Conservation (phyloP, 2,797 vertebrate genomes). For the Ciconia nigra region DNA sequence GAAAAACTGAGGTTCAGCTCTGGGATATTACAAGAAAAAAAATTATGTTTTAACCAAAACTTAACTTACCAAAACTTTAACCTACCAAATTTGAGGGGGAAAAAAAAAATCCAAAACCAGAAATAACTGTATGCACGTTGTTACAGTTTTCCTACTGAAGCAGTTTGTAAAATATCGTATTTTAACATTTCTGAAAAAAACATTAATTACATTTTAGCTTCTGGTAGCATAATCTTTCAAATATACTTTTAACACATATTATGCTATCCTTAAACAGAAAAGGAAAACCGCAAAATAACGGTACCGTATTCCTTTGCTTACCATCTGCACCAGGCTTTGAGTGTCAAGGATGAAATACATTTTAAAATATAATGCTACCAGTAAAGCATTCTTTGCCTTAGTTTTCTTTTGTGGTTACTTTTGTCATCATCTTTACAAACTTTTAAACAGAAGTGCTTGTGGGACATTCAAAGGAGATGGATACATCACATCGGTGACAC, state of each 20-base stretch:
- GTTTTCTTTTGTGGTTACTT: not conserved
- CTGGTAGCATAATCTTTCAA: not conserved
- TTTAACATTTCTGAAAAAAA: not conserved
- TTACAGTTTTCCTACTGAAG: not conserved
- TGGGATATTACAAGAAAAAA: not conserved
- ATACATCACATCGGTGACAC: not conserved
- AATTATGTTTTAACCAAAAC: not conserved
- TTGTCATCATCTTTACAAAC: not conserved
- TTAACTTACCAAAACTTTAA: not conserved
- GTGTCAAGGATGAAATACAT: not conserved
- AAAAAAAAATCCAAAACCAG: not conserved
- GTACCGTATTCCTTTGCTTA: fast-evolving
- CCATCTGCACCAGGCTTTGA: not conserved
- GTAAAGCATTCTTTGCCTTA: not conserved
- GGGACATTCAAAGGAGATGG: not conserved
- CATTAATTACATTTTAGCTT: not conserved
- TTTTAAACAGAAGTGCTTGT: not conserved
- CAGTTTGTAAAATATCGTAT: not conserved
- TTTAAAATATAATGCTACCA: not conserved
- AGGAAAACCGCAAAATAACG: not conserved
- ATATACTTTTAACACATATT: not conserved
- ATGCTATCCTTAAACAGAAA: not conserved
- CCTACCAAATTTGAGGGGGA: not conserved
- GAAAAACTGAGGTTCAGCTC: not conserved
- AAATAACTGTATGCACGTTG: not conserved